phyloP scores from a whole-genome alignment of 1,140 invertebrate species.

The Caenorhabditis tropicalis region DNA sequence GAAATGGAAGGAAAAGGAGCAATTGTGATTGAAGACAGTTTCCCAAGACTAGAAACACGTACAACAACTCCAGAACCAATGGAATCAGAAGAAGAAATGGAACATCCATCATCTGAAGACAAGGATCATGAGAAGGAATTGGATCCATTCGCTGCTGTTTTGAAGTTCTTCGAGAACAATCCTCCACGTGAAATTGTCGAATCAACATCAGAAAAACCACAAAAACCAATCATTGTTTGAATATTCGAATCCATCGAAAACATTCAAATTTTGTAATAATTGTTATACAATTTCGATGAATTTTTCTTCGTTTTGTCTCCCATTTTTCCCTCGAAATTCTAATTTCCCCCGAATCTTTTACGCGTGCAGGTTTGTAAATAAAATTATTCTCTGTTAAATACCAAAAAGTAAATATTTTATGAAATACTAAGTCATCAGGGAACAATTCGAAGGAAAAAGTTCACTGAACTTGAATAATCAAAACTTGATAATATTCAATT shows the following conservation, averaged over 20 bases:
- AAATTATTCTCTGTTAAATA: conserved; percentile 22
- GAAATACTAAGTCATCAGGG: not conserved
- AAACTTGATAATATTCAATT: not conserved
- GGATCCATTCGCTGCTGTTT: conserved; percentile 26
- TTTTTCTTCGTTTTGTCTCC: not conserved
- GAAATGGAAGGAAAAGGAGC: conserved; percentile 25
- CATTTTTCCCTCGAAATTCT: not conserved
- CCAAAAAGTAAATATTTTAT: no score
- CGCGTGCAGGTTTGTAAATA: conserved; percentile 42
- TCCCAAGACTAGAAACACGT: conserved; percentile 48
- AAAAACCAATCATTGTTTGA: conserved; percentile 14
- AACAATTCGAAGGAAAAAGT: not conserved
- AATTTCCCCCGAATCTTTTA: conserved; percentile 35
- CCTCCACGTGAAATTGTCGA: not conserved
- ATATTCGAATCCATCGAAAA: not conserved
- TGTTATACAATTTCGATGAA: conserved; percentile 27
- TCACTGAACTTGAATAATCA: not conserved
- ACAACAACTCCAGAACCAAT: conserved; percentile 48
- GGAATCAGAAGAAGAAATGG: conserved; percentile 20
- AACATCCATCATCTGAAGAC: not conserved
- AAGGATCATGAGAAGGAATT: conserved; percentile 41
- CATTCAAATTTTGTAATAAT: not conserved
- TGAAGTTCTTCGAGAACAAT: conserved; percentile 36
- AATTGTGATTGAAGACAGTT: conserved; percentile 46
- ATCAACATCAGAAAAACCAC: not conserved